Evolutionary conservation across 2,888 invertebrate genomes (phyloP), one percentile per base, ranked within the genome.

Genomic region (Orthonychiurus folsomi): DNA sequence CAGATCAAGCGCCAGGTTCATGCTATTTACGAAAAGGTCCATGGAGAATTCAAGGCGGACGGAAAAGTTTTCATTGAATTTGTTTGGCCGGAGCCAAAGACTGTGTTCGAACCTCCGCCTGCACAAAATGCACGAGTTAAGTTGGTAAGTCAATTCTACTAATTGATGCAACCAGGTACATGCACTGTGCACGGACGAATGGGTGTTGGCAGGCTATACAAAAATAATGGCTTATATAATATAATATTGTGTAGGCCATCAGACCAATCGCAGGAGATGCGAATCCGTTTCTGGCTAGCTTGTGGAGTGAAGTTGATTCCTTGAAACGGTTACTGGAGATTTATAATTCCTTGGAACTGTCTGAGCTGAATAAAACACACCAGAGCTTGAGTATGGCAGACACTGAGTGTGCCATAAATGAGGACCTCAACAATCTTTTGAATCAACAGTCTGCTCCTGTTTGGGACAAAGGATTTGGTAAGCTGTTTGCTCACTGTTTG

Each of bases 21-120:
- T 65, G 69, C 68, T n/a, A 60, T 71, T 1, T 71, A 71, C 48
- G 71, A 71, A 58, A 71, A 71, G 55, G 55, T 62, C 18, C 71
- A 71, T 59, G 69, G 69, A 2, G 69, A 68, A 50, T 63, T 62
- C 56, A 60, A 63, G 1, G 63, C 69, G 18, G 58, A 64, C n/a
- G 71, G 71, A 26, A 69, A 70, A 37, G 64, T 69, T 2, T 69
- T 62, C 24, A 54, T 71, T 50, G 69, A 71, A 50, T 71, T 69
- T 62, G 21, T 71, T 9, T 71, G 66, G 66, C 59, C 63, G 12
- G 68, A 69, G 20, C 67, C 68, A 15, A 62, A 62, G 24, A 21
- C 26, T 27, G 37, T 71, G 3, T 69, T 71, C 61, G 69, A 67
- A 27, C 12, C 63, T 15, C 71, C 69, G 9, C 69, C 69, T 1